Conservation (phyloP, 2,888 invertebrate species). For the Drosophila kambysellisi region DNA sequence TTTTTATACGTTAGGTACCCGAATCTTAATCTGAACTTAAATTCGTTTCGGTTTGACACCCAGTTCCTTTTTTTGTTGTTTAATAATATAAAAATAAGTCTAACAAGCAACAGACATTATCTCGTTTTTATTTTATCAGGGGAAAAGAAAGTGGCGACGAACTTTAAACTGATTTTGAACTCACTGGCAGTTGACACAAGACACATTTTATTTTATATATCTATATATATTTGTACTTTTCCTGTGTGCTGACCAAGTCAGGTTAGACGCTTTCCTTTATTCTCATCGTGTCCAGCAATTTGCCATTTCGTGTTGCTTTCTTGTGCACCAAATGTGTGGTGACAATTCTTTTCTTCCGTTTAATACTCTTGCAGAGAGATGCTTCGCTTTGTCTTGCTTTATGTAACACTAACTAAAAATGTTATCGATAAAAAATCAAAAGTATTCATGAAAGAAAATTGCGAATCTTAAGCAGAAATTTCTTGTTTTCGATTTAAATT, state of each 20-base stretch:
- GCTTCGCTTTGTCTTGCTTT: neutral
- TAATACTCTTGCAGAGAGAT: neutral
- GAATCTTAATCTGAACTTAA: neutral
- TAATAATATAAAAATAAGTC: constrained; percentile 4
- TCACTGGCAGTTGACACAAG: constrained; percentile 31
- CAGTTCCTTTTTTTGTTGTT: neutral
- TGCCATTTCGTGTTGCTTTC: constrained; percentile 62
- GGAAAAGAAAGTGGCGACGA: constrained; percentile 54
- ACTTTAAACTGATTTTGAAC: constrained; percentile 71
- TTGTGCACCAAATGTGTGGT: constrained; percentile 68
- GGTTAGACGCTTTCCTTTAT: constrained; percentile 24
- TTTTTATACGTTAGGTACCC: neutral
- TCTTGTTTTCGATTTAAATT: neutral
- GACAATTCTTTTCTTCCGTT: constrained; percentile 71
- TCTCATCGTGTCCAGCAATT: constrained; percentile 60
- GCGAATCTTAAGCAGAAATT: neutral
- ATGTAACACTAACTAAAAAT: neutral
- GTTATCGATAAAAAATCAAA: neutral
- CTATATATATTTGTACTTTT: constrained; percentile 14
- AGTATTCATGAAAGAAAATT: neutral
- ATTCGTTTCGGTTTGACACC: neutral
- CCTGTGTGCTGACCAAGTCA: constrained; percentile 44
- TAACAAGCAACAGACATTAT: neutral
- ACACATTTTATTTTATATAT: constrained; percentile 20
- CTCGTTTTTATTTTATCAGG: constrained; percentile 13